Evolutionary conservation across 2,113 vertebrate species (phyloP), one percentile per base, ranked within the genome.

Genomic region (Erpornis zantholeuca): DNA sequence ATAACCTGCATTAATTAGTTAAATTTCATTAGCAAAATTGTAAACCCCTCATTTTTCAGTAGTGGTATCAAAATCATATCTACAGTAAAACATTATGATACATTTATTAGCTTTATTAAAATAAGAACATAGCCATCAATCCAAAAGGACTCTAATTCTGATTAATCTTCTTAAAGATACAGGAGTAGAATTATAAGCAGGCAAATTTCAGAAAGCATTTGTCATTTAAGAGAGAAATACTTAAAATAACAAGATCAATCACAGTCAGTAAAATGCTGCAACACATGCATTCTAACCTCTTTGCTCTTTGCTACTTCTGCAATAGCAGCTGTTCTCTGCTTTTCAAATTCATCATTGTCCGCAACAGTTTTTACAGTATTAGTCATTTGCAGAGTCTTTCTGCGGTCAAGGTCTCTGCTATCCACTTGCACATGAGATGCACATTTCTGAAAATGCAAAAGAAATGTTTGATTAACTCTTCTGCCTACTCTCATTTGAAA

Each of bases 291-390:
- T 92, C 97, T 96, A 96, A 99, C 99, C 98, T 99, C 99, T 97
- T 99, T 99, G 97, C 98, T 99, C 96, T 99, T 99, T 79, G 99
- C 98, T 70, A 99, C 98, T 97, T 99, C 99, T 40, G 99, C 99
- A 50, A 99, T 99, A 54, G 99, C 99, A 87, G 99, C 99, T n/a
- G 98, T 99, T 91, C 99, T 98, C 92, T 99, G 99, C 96, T 99
- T 99, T 95, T 99, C 99, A 98, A 99, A 99, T 96, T 99, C 99
- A 85, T 99, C 99, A 28, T 99, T 99, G 95, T 99, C 99, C 0
- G 97, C 99, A 20, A 97, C 25, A 64, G 97, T 70, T 95, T 99
- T 99, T 56, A 93, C 95, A 33, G 97, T 92, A 76, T 78, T 98
- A 19, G 98, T 98, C 97, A 98, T 97, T 89, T 99, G 99, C 60